Evolutionary conservation across 2,113 vertebrate species (phyloP).

Genomic region (Saguinus imperator): DNA sequence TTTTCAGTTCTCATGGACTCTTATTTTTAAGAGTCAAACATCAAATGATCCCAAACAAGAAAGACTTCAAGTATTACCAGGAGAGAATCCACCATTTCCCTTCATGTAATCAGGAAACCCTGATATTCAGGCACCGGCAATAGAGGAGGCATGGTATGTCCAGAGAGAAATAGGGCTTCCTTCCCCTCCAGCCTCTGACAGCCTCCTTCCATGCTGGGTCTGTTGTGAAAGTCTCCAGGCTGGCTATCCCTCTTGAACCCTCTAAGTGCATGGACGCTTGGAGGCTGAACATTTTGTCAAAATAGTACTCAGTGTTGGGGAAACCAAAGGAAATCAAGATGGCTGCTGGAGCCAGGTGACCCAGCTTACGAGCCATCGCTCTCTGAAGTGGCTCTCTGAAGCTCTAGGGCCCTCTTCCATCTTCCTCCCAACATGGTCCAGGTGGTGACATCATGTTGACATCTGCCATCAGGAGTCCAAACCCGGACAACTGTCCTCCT

Average conservation of each 20-base stretch:
- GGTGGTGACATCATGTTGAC: neutral
- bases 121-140: rapidly evolving
- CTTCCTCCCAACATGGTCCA: neutral
- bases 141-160: rapidly evolving
- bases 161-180: neutral
- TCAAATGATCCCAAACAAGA: neutral
- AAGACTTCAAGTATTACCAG: neutral
- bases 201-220: neutral
- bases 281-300: neutral
- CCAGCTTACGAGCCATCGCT: rapidly evolving
- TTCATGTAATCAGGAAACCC: neutral
- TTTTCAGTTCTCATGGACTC: neutral
- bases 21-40: neutral
- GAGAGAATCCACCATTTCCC: neutral
- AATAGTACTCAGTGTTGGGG: neutral
- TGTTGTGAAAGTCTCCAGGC: neutral
- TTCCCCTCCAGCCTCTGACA: neutral
- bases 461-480: neutral
- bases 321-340: neutral
- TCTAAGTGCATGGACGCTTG: rapidly evolving
- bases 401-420: neutral
- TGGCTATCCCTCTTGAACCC: no score
- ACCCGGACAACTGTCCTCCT: neutral
- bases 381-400: neutral
- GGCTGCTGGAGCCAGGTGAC: neutral